Evolutionary conservation across 2,888 invertebrate genomes (phyloP).

Genomic region (Melanostoma mellinum): DNA sequence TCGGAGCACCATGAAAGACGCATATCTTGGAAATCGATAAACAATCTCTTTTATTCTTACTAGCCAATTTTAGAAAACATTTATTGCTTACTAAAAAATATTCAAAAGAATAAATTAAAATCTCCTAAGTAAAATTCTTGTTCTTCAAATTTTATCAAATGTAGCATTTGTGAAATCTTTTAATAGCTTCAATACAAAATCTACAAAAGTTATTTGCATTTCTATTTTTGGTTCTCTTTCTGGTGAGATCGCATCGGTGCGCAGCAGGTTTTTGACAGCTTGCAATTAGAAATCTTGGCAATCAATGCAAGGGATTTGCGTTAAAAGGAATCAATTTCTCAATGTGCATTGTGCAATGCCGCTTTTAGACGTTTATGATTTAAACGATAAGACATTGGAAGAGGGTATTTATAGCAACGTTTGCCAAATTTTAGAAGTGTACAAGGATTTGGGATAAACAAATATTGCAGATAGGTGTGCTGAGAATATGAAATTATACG

Average conservation of each 20-base stretch:
- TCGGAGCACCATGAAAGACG: slow-evolving; percentile 82
- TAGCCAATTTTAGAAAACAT: slow-evolving; percentile 50
- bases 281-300: slow-evolving; percentile 26
- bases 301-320: slow-evolving; percentile 14
- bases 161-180: slow-evolving; percentile 47
- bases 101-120: slow-evolving; percentile 14
- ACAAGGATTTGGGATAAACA: no score
- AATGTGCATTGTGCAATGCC: background rate
- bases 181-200: slow-evolving; percentile 45
- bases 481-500: no score
- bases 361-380: background rate
- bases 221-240: slow-evolving; percentile 48
- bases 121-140: slow-evolving; percentile 20
- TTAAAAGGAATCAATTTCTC: background rate
- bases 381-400: no score
- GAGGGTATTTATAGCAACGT: no score
- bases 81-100: slow-evolving; percentile 22
- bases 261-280: slow-evolving; percentile 26
- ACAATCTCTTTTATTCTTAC: background rate
- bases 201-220: slow-evolving; percentile 12
- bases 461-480: no score
- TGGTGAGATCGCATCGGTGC: slow-evolving; percentile 2
- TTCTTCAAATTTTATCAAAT: slow-evolving; percentile 34
- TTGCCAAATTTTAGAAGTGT: no score
- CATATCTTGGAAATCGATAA: slow-evolving; percentile 52